phyloP scores from a whole-genome alignment of 1,140 invertebrate species.

The Drosophila sechellia region DNA sequence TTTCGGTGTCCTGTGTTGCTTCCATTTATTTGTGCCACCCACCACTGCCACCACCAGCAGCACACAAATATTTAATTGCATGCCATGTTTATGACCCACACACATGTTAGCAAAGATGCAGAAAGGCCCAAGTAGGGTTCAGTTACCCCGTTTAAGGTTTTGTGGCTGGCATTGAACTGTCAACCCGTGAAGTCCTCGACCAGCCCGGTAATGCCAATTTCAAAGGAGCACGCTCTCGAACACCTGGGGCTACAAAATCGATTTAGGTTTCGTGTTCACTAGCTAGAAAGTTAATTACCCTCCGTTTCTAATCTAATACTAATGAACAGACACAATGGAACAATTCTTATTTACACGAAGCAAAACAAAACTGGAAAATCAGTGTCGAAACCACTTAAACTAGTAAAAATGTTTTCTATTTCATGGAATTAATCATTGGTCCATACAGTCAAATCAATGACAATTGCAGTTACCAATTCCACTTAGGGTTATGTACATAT shows the following conservation, averaged over 20 bases:
- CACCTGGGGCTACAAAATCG: conserved; percentile 44
- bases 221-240: conserved; percentile 18
- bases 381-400: too few species aligned
- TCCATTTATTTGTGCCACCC: not conserved
- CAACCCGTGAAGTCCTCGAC: conserved; percentile 34
- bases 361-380: too few species aligned
- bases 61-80: conserved; percentile 70
- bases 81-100: conserved; percentile 60
- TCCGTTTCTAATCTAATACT: conserved; percentile 4
- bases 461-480: too few species aligned
- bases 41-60: not conserved
- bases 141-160: conserved; percentile 6
- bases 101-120: conserved; percentile 39
- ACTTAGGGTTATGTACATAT: too few species aligned
- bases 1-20: conserved; percentile 19
- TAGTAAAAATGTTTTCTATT: too few species aligned
- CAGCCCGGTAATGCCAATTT: conserved; percentile 2
- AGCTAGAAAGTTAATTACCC: conserved; percentile 9
- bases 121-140: not conserved
- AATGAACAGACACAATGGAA: not conserved
- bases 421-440: too few species aligned
- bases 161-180: conserved; percentile 65
- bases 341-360: too few species aligned
- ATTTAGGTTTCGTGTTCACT: conserved; percentile 32
- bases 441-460: too few species aligned